Evolutionary conservation across 1,140 invertebrate genomes (phyloP), one percentile per base, ranked within the genome.

Genomic region (Metopolophium dirhodum): DNA sequence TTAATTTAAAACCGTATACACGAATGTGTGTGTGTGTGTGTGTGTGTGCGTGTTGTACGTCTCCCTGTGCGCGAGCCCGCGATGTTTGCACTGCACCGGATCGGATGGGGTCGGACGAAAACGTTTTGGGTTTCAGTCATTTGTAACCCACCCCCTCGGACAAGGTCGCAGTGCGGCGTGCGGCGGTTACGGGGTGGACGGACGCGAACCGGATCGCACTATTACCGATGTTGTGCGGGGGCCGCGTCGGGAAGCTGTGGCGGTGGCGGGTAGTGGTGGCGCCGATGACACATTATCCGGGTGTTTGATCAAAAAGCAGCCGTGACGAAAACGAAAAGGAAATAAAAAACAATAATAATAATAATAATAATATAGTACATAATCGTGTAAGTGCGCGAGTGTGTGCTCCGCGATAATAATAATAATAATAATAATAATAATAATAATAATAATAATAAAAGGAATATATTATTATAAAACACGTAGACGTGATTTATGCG

Each of bases 1-100:
- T 77, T 77, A 77, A 77, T 77, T 77, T 77, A 77, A 77, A 77
- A 77, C 61, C 61, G 61, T 77, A n/a, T 20, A n/a, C 14, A 20
- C 22, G 22, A 22, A 18, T 54, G 22, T 54, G 57, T 30, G 61
- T 54, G 88, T 68, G 41, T 45, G 54, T 20, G 37, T 26, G 35
- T 54, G n/a, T 86, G 41, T 47, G 22, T 86, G 41, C 30, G 22
- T 37, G 23, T n/a, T 88, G 37, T 45, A 47, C 35, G 82, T 35
- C 8, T 83, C 82, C 26, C 45, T 3, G 85, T 30, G 45, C 41
- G 85, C 2, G 45, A 41, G 4, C 41, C 7, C 22, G 37, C 57
- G 90, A 91, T 91, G 90, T 91, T 91, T 91, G 90, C 90, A 49
- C 90, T 51, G 47, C 7, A 22, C 87, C 87, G 49, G 49, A 89